Conservation (phyloP, 2,888 invertebrate species). For the Acleris literana region DNA sequence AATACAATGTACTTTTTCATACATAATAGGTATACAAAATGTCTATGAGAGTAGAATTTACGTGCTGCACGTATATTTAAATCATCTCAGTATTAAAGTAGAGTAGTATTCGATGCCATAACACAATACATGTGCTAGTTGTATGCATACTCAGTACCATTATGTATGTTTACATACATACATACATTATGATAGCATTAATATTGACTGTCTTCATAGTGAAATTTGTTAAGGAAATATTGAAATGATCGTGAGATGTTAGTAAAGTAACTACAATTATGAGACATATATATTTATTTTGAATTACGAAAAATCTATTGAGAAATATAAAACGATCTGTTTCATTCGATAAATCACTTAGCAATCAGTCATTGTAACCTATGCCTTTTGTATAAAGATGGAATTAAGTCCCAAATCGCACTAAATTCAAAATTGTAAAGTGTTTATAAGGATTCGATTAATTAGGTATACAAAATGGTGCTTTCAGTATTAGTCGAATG, state of each 20-base stretch:
- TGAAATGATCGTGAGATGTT: not conserved
- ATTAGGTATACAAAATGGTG: conserved; percentile 67
- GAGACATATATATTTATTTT: no score
- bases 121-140: conserved; percentile 50
- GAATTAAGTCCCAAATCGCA: conserved; percentile 35
- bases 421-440: conserved; percentile 59
- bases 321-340: conserved; percentile 5
- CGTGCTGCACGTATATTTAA: conserved; percentile 35
- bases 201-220: conserved; percentile 10
- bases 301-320: no score
- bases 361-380: conserved; percentile 21
- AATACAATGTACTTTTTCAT: no score
- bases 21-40: not conserved
- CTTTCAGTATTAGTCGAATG: conserved; percentile 80
- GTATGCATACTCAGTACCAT: conserved; percentile 22
- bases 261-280: no score
- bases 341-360: not conserved
- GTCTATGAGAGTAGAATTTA: conserved; percentile 41
- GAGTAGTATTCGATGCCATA: conserved; percentile 75
- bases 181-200: conserved; percentile 15
- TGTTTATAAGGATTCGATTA: conserved; percentile 60
- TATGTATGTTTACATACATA: no score
- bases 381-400: conserved; percentile 18
- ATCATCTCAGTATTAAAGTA: conserved; percentile 74
- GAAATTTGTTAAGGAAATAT: conserved; percentile 5